These are phyloP conservation scores for Platalea minor DNA, from an alignment of 2,797 vertebrate genomes.

Conservation along the genomic window DNA sequence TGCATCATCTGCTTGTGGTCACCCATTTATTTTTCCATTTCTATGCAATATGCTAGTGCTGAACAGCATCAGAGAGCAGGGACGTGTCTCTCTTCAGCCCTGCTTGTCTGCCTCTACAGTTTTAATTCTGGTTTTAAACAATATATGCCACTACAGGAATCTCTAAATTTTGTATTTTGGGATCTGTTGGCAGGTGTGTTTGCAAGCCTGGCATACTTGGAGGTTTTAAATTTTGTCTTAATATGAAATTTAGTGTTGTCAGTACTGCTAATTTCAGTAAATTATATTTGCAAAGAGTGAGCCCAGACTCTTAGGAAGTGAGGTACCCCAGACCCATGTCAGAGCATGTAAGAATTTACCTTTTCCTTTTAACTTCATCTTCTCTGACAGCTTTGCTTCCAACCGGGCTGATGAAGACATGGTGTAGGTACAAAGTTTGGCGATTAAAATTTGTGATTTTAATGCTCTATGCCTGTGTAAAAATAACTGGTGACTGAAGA, in stretches of 20 bases:
- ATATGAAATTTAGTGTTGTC: background rate
- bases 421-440: accelerated
- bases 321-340: background rate
- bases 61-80: background rate
- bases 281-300: background rate
- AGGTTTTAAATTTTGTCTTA: background rate
- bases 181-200: background rate
- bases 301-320: background rate
- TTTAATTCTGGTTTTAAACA: background rate
- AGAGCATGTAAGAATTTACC: background rate
- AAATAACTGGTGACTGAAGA: accelerated
- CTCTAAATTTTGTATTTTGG: background rate
- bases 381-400: background rate
- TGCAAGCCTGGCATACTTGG: background rate
- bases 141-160: background rate
- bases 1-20: background rate
- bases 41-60: background rate
- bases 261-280: background rate
- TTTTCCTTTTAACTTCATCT: background rate
- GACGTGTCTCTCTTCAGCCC: background rate
- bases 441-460: background rate
- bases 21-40: background rate
- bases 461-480: background rate
- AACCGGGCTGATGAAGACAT: background rate
- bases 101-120: background rate